These are phyloP conservation scores for Cancer borealis DNA, from an alignment of 2,888 invertebrate genomes.

Conservation along the genomic window DNA sequence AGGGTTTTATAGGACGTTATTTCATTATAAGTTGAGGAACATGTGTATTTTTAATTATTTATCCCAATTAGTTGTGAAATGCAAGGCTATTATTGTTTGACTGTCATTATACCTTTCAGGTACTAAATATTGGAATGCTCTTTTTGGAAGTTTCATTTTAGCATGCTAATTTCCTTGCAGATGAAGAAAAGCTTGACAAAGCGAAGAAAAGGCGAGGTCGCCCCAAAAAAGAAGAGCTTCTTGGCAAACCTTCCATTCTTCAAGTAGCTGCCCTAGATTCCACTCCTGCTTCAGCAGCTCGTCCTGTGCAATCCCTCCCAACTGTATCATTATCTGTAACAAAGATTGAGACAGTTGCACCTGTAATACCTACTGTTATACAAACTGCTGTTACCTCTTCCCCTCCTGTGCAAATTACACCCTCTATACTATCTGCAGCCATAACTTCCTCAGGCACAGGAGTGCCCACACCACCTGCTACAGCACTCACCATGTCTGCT, in stretches of 20 bases:
- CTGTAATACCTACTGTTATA: slow-evolving; percentile 44
- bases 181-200: slow-evolving; percentile 60
- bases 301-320: slow-evolving; percentile 49
- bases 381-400: slow-evolving; percentile 23
- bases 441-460: not conserved
- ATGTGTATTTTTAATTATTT: too few species aligned
- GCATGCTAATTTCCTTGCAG: slow-evolving; percentile 34
- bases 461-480: slow-evolving; percentile 41
- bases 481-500: slow-evolving; percentile 28
- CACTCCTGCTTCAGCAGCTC: not conserved
- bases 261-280: slow-evolving; percentile 43
- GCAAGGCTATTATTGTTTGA: too few species aligned
- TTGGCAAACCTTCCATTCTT: slow-evolving; percentile 67
- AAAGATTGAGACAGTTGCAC: not conserved
- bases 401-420: slow-evolving; percentile 40
- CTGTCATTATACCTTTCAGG: not conserved
- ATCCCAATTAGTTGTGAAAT: too few species aligned
- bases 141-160: not conserved
- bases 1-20: too few species aligned
- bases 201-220: slow-evolving; percentile 66
- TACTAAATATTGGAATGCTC: not conserved
- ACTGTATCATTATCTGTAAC: not conserved
- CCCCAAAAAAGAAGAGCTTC: slow-evolving; percentile 67
- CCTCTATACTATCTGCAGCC: not conserved
- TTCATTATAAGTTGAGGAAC: too few species aligned